These are phyloP conservation scores for Molossus molossus DNA, from an alignment of 2,797 vertebrate genomes.

Conservation along the genomic window DNA sequence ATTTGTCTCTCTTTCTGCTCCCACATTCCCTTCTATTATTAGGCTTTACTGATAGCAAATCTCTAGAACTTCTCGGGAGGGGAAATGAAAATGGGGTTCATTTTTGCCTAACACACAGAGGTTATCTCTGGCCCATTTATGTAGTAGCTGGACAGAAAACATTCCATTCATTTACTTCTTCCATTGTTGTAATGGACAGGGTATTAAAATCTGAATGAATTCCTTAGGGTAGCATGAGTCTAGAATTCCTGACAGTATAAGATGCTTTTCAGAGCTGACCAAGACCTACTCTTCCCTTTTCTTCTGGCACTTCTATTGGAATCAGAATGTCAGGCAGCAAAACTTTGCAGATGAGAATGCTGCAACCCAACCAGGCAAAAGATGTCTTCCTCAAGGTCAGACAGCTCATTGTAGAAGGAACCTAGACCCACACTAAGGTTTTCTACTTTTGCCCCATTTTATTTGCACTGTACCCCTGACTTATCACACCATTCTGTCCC, in stretches of 20 bases:
- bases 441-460: conserved; percentile 15
- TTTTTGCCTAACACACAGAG: too few relatives aligned
- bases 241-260: background rate
- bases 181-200: background rate
- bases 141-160: background rate
- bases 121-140: too few relatives aligned
- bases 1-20: conserved; percentile 33
- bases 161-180: background rate
- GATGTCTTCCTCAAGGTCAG: background rate
- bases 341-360: background rate
- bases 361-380: background rate
- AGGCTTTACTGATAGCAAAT: background rate
- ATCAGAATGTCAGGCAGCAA: conserved; percentile 21
- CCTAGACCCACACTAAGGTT: background rate
- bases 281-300: background rate
- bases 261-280: background rate
- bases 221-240: background rate
- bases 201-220: background rate
- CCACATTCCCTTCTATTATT: conserved; percentile 27
- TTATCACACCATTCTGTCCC: background rate
- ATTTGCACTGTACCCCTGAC: background rate
- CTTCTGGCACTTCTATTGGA: background rate
- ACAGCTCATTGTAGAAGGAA: background rate
- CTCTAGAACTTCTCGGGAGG: conserved; percentile 44
- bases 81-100: background rate